Evolutionary conservation across 1,140 invertebrate genomes (phyloP), one percentile per base, ranked within the genome.

Genomic region (Gryon sp.): DNA sequence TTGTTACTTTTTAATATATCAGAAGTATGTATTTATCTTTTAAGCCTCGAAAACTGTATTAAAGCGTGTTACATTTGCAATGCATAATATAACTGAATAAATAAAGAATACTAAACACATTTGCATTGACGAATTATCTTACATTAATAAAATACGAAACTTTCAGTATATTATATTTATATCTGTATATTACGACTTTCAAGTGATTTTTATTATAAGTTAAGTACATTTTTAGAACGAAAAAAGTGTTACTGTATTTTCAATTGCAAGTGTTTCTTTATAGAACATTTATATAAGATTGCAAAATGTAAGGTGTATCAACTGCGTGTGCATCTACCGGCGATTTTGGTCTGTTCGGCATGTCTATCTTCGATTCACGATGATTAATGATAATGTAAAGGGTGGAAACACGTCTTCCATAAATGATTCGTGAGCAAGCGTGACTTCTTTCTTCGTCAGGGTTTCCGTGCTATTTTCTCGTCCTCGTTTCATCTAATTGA

Each of bases 341-440:
- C n/a, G n/a, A n/a, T n/a, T n/a, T n/a, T n/a, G n/a, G n/a, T n/a
- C n/a, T 41, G 48, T 12, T 41, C 15, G 45, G 57, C 28, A 59
- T 65, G 65, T 50, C 55, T 43, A 62, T 50, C 77, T 80, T 81
- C 78, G 81, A 83, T 80, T 78, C 78, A 68, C 80, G 76, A 84
- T 84, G 80, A 86, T 86, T 87, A 85, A 81, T 78, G 83, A 83
- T 86, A 86, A 86, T 86, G 76, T 79, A 83, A 83, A 81, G 80
- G 78, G 80, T 69, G 65, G 72, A 82, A 79, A 80, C 82, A 84
- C 81, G 83, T 85, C 69, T 72, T 50, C 48, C 63, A 55, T 55
- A 72, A 68, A 70, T 74, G 79, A 76, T 84, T 77, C 80, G 82
- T 83, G 78, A 80, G 52, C 28, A 26, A 57, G 14, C 57, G 28